These are phyloP conservation scores for Crotalus horridus DNA, from an alignment of 2,113 vertebrate genomes.

Conservation along the genomic window DNA sequence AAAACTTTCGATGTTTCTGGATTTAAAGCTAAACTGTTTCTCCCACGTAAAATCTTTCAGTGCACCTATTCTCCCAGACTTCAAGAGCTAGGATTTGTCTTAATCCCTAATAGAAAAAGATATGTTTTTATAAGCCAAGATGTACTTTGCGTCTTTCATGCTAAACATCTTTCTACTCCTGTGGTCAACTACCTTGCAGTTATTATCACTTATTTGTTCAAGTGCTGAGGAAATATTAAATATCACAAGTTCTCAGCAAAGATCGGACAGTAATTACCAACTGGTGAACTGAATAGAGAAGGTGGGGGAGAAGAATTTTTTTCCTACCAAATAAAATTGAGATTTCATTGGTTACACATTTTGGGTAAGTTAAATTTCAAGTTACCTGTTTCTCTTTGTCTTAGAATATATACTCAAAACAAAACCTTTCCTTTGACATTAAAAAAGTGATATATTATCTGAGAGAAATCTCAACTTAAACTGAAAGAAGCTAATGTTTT, in stretches of 20 bases:
- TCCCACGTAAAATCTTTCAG: conserved; percentile 27
- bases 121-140: conserved; percentile 67
- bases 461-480: not conserved
- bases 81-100: conserved; percentile 33
- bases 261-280: conserved; percentile 90
- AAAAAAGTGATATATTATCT: not conserved
- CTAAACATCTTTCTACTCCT: conserved; percentile 82
- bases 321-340: conserved; percentile 43
- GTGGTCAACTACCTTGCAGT: conserved; percentile 90
- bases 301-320: conserved; percentile 29
- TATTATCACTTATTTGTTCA: conserved; percentile 95
- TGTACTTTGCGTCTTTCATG: conserved; percentile 79
- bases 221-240: conserved; percentile 99
- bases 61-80: conserved; percentile 51
- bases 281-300: conserved; percentile 77
- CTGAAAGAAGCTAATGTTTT: not conserved
- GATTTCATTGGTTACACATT: conserved; percentile 53
- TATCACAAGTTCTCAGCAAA: conserved; percentile 91
- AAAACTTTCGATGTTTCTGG: conserved; percentile 44
- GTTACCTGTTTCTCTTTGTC: conserved; percentile 54
- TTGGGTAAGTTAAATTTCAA: conserved; percentile 60
- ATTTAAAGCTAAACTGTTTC: conserved; percentile 40
- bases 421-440: not conserved
- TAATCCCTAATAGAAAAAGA: conserved; percentile 54
- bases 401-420: conserved; percentile 53